These are phyloP conservation scores for Lycophotia porphyrea DNA, from an alignment of 2,888 invertebrate genomes.

Conservation along the genomic window DNA sequence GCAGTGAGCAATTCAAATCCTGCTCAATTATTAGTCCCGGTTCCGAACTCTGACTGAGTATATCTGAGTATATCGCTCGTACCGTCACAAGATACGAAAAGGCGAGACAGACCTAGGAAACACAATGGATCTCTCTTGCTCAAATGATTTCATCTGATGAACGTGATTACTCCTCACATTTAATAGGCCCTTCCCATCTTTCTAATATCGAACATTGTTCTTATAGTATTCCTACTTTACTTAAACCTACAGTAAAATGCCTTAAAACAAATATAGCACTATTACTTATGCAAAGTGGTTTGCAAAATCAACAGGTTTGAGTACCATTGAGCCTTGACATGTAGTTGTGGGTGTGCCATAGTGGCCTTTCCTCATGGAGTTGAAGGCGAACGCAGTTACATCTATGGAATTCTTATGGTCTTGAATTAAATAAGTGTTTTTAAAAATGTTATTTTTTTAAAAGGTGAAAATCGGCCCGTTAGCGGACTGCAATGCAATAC, in stretches of 20 bases:
- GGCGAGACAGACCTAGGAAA: background rate
- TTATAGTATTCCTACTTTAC: background rate
- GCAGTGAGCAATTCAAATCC: background rate
- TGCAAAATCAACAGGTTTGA: constrained; percentile 39
- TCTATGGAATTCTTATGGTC: constrained; percentile 26
- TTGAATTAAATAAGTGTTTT: background rate
- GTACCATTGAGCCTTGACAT: constrained; percentile 39
- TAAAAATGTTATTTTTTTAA: background rate
- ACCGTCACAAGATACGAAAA: background rate
- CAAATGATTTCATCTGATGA: too few relatives aligned
- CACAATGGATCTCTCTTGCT: too few relatives aligned
- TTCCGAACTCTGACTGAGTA: background rate
- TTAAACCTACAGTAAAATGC: background rate
- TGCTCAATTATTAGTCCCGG: background rate
- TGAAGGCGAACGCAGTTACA: background rate
- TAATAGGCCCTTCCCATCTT: background rate
- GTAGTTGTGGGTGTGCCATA: background rate
- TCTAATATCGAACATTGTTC: background rate
- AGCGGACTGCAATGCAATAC: background rate
- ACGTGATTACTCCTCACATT: background rate
- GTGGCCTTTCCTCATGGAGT: constrained; percentile 16
- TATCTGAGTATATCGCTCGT: background rate
- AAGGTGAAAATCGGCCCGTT: background rate
- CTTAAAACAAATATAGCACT: background rate
- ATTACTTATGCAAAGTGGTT: constrained; percentile 13